Conservation (phyloP, 2,797 vertebrate genomes). For the Tolypeutes matacus region DNA sequence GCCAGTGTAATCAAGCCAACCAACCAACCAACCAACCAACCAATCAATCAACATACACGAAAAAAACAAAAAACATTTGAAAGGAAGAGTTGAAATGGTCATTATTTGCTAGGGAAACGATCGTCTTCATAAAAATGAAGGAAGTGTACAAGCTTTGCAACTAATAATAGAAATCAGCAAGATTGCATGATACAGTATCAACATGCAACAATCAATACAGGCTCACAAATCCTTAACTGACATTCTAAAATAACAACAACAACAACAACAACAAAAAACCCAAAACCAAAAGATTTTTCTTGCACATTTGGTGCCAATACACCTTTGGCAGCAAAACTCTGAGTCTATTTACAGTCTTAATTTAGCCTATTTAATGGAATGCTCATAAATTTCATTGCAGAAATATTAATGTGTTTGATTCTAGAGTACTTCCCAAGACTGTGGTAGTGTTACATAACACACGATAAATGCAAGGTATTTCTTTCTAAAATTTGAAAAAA, state of each 20-base stretch:
- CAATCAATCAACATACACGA: background rate
- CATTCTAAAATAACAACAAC: background rate
- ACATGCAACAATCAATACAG: background rate
- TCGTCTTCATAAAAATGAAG: background rate
- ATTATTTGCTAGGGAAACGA: background rate
- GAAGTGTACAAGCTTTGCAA: background rate
- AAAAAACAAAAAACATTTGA: background rate
- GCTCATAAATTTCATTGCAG: background rate
- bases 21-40: too few relatives aligned
- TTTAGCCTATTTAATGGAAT: background rate
- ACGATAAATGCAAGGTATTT: background rate
- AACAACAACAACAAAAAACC: background rate
- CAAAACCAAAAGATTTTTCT: background rate
- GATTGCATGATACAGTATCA: background rate
- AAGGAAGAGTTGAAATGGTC: background rate
- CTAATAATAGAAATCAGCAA: background rate
- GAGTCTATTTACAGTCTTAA: background rate
- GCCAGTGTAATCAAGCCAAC: background rate
- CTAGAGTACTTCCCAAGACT: background rate
- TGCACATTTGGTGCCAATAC: background rate
- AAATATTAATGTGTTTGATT: background rate
- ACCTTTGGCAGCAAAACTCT: background rate
- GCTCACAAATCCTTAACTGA: background rate
- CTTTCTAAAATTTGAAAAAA: background rate
- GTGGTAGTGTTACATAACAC: background rate